Evolutionary conservation across 2,888 invertebrate genomes (phyloP).

Genomic region (Lepidonotus clava): DNA sequence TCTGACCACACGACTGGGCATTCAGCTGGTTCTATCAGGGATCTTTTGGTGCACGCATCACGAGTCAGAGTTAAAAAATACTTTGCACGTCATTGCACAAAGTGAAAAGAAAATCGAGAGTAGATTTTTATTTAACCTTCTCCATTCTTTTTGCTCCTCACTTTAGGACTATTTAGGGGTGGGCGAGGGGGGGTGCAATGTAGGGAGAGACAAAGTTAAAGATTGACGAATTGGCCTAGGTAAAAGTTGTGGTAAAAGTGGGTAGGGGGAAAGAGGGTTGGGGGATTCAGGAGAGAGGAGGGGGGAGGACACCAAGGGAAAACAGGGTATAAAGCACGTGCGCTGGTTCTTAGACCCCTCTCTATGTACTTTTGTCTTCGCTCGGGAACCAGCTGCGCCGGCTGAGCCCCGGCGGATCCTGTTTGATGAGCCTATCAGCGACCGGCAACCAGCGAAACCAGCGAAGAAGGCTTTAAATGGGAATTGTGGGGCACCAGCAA

Average conservation of each 20-base stretch:
- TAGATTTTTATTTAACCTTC: no score
- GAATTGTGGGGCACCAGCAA: conserved; percentile 5
- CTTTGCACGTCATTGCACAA: no score
- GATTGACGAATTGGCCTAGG: neutral
- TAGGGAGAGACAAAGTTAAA: neutral
- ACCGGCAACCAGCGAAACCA: conserved; percentile 32
- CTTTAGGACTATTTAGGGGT: no score
- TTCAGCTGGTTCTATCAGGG: no score
- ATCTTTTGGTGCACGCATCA: no score
- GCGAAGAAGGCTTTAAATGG: conserved; percentile 36
- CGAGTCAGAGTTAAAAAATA: no score
- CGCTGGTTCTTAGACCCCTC: conserved; percentile 13
- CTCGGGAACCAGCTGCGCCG: conserved; percentile 35
- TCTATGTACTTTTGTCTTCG: conserved; percentile 41
- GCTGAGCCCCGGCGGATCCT: conserved; percentile 18
- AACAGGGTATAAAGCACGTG: neutral
- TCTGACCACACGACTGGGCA: no score
- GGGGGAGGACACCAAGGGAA: neutral
- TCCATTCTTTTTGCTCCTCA: no score
- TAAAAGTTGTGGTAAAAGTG: neutral
- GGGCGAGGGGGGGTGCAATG: no score
- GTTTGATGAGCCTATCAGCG: conserved; percentile 46
- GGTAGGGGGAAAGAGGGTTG: neutral
- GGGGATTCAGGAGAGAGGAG: neutral
- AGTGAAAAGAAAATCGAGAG: no score